These are phyloP conservation scores for Corythaixoides concolor DNA, from an alignment of 2,113 vertebrate species.

Conservation along the genomic window DNA sequence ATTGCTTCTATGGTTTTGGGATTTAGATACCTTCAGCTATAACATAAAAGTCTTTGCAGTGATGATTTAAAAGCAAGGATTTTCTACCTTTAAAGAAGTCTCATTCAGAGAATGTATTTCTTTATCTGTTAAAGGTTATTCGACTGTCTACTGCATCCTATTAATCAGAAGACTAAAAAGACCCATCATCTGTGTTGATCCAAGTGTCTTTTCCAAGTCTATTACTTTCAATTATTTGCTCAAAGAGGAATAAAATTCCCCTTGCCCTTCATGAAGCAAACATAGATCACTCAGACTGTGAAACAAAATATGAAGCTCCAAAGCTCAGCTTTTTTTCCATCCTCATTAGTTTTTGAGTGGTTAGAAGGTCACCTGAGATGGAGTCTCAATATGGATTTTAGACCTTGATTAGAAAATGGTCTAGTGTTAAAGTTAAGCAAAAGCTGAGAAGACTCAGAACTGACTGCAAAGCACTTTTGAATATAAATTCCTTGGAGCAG, in stretches of 20 bases:
- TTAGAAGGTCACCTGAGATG: conserved; percentile 20
- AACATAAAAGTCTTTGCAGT: neutral
- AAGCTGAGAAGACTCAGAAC: neutral
- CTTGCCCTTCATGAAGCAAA: neutral
- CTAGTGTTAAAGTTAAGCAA: neutral
- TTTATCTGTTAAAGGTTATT: neutral
- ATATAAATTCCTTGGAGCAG: neutral
- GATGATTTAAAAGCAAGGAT: neutral
- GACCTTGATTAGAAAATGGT: conserved; percentile 20
- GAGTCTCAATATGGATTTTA: neutral
- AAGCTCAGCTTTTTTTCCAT: neutral
- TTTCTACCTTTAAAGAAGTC: neutral
- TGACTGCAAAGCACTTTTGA: neutral
- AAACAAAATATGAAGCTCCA: neutral
- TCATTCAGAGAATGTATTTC: neutral
- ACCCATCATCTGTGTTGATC: neutral
- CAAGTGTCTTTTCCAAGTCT: neutral
- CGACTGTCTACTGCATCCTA: neutral
- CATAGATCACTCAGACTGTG: neutral
- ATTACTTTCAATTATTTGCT: conserved; percentile 8
- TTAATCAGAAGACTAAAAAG: conserved; percentile 1
- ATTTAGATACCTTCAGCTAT: neutral
- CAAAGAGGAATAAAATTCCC: neutral
- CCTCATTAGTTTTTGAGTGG: conserved; percentile 29
- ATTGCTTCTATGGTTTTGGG: neutral